A percentile compares a stretch with the other conserved stretches of the same genome.
Conservation (phyloP, 35 echinoderm and acorn worm genomes). For the Apostichopus japonicus region DNA sequence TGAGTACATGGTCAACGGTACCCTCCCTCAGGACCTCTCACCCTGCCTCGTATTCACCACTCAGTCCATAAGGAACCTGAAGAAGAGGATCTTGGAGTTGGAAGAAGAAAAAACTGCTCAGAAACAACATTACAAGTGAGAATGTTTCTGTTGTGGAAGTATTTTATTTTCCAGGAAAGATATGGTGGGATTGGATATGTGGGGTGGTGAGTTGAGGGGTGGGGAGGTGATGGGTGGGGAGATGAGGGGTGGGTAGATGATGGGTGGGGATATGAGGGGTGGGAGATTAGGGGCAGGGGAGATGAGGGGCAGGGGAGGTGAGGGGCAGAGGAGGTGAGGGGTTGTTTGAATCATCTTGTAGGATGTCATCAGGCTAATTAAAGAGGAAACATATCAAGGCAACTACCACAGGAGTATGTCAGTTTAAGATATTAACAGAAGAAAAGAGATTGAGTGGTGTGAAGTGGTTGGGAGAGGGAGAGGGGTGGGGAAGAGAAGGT, state of each 20-base stretch:
- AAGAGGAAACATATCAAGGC: too few species aligned
- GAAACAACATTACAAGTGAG: conserved; percentile 85
- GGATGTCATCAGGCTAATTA: too few species aligned
- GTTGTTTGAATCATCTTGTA: too few species aligned
- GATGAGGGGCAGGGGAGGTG: background rate
- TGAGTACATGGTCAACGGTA: conserved; percentile 94
- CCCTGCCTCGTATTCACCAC: conserved; percentile 90
- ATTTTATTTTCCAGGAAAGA: background rate
- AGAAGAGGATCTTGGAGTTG: conserved; percentile 81
- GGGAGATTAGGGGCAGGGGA: background rate
- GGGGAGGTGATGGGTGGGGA: background rate
- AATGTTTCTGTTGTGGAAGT: background rate
- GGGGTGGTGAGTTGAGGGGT: background rate
- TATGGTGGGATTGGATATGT: background rate
- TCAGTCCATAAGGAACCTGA: conserved; percentile 66
- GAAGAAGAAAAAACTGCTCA: conserved; percentile 95
- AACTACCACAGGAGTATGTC: too few species aligned
- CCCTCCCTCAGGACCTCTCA: conserved; percentile 84
- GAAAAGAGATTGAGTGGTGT: background rate
- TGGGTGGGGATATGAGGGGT: background rate
- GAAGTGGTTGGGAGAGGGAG: background rate
- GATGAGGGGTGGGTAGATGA: background rate
- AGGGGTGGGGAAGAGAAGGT: background rate
- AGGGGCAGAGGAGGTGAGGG: background rate
- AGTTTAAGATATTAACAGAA: too few species aligned